Conservation (phyloP, 2,797 vertebrate genomes). For the Centroberyx gerrardi region DNA sequence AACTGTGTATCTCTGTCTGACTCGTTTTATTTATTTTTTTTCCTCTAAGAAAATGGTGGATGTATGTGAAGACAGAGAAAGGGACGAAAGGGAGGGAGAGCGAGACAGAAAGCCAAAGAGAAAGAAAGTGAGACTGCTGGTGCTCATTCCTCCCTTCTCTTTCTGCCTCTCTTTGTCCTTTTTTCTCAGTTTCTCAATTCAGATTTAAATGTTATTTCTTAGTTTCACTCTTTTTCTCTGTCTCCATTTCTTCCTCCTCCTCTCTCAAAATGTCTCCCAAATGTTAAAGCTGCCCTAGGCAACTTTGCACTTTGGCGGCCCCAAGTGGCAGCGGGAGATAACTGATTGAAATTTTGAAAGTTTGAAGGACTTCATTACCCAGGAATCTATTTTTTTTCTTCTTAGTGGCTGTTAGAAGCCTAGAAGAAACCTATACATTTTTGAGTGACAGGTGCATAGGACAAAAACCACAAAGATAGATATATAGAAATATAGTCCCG, state of each 20-base stretch:
- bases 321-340: no score
- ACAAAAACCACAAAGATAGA: no score
- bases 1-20: constrained; percentile 24
- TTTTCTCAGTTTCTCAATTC: no score
- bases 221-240: neutral
- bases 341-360: no score
- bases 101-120: neutral
- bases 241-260: neutral
- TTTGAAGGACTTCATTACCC: no score
- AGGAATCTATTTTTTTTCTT: no score
- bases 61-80: neutral
- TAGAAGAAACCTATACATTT: no score
- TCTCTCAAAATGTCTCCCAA: neutral
- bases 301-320: no score
- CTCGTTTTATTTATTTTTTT: neutral
- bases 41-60: neutral
- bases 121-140: neutral
- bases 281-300: neutral
- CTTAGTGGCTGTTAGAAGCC: no score
- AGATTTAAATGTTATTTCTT: neutral
- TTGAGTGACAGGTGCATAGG: no score
- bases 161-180: neutral
- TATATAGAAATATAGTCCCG: no score
- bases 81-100: neutral
- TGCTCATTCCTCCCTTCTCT: neutral